A percentile compares a stretch with the other conserved stretches of the same genome.
These are phyloP conservation scores for Crossocerus cetratus DNA, from an alignment of 2,888 invertebrate genomes.

Conservation along the genomic window DNA sequence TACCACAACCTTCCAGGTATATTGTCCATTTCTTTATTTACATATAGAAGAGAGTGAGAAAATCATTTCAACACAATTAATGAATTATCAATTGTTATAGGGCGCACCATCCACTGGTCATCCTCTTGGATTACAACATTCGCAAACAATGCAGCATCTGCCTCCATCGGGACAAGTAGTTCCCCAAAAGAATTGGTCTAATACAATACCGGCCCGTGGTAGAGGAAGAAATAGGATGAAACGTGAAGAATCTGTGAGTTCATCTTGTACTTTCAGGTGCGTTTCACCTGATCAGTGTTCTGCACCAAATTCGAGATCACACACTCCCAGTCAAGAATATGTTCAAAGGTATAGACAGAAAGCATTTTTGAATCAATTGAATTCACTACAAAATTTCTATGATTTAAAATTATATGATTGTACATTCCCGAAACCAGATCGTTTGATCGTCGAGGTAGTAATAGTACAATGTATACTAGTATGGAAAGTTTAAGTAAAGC, in stretches of 20 bases:
- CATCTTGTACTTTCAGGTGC: slow-evolving; percentile 70
- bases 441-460: slow-evolving; percentile 74
- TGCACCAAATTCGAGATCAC: slow-evolving; percentile 75
- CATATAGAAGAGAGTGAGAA: too few species aligned
- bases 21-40: not conserved
- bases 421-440: slow-evolving; percentile 52
- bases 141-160: slow-evolving; percentile 71
- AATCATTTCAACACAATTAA: not conserved
- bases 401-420: not conserved
- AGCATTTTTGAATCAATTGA: not conserved
- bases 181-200: slow-evolving; percentile 79
- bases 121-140: slow-evolving; percentile 66
- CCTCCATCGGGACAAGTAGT: slow-evolving; percentile 74
- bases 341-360: slow-evolving; percentile 62
- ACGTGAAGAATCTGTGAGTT: slow-evolving; percentile 78
- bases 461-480: slow-evolving; percentile 75
- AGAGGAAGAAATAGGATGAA: slow-evolving; percentile 82
- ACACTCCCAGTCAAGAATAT: slow-evolving; percentile 74
- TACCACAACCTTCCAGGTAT: slow-evolving; percentile 78
- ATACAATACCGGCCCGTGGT: slow-evolving; percentile 81
- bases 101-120: slow-evolving; percentile 65
- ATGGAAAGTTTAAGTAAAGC: slow-evolving; percentile 72
- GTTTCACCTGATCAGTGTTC: slow-evolving; percentile 78
- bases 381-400: not conserved
- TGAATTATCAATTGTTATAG: slow-evolving; percentile 44